phyloP scores from a whole-genome alignment of 2,113 vertebrate genomes.

The Ailurus styani region DNA sequence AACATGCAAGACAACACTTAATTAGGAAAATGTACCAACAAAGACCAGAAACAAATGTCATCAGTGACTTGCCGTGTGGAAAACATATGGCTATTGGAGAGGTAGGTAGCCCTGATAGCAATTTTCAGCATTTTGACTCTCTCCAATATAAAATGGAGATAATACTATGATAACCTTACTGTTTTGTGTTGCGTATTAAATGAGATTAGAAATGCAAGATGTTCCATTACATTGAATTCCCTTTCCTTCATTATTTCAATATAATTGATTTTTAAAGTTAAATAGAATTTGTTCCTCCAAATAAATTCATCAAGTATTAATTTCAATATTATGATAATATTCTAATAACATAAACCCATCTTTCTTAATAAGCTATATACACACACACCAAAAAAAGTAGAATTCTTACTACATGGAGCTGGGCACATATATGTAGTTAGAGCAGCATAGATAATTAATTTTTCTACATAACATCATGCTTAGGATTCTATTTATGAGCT shows the following conservation, averaged over 20 bases:
- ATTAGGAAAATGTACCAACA: background rate
- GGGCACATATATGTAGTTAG: background rate
- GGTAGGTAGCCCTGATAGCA: background rate
- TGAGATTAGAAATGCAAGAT: background rate
- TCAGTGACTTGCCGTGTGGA: background rate
- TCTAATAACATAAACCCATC: background rate
- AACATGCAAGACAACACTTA: background rate
- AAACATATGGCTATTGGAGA: background rate
- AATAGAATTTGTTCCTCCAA: background rate
- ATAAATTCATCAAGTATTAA: constrained; percentile 13
- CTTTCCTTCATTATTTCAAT: background rate
- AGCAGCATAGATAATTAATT: background rate
- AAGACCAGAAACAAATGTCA: background rate
- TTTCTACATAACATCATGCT: background rate
- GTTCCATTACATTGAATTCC: background rate
- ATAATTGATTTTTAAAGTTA: background rate
- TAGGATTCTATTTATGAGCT: background rate
- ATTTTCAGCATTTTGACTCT: background rate
- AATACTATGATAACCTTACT: background rate
- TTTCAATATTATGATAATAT: background rate
- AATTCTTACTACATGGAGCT: background rate
- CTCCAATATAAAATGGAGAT: background rate
- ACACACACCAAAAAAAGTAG: constrained; percentile 19
- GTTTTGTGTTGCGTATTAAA: background rate
- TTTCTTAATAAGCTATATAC: background rate